These are phyloP conservation scores for Tridacna gigas DNA, from an alignment of 2,888 invertebrate genomes.

Conservation along the genomic window DNA sequence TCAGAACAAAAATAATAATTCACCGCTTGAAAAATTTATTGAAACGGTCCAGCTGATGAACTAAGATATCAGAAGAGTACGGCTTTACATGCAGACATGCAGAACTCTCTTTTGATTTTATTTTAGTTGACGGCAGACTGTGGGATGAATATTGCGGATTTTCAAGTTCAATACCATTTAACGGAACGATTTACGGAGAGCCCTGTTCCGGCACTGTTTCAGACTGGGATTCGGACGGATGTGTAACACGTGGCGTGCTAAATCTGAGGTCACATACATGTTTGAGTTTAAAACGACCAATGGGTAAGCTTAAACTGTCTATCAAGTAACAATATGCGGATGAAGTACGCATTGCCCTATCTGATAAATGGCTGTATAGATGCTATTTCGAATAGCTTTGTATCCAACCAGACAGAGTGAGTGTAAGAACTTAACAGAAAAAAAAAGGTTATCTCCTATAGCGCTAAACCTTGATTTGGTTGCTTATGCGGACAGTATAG, in stretches of 20 bases:
- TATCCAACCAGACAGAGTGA: too few species aligned
- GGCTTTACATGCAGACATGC: too few species aligned
- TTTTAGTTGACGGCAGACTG: constrained; percentile 69
- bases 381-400: too few species aligned
- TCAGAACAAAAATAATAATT: too few species aligned
- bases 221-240: constrained; percentile 80
- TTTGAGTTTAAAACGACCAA: constrained; percentile 39
- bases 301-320: constrained; percentile 1
- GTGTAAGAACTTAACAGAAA: too few species aligned
- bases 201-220: constrained; percentile 78
- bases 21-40: too few species aligned
- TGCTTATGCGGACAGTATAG: too few species aligned
- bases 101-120: not conserved
- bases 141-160: constrained; percentile 79
- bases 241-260: constrained; percentile 72
- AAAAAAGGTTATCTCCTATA: too few species aligned
- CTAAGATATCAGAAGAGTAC: too few species aligned
- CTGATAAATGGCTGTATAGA: too few species aligned
- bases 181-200: constrained; percentile 74
- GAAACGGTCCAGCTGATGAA: too few species aligned
- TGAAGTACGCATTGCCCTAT: not conserved
- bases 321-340: not conserved
- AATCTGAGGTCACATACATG: constrained; percentile 71
- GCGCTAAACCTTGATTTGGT: too few species aligned
- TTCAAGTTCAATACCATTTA: constrained; percentile 75